phyloP scores from a whole-genome alignment of 1,140 invertebrate species.

The Charaxes varanes region DNA sequence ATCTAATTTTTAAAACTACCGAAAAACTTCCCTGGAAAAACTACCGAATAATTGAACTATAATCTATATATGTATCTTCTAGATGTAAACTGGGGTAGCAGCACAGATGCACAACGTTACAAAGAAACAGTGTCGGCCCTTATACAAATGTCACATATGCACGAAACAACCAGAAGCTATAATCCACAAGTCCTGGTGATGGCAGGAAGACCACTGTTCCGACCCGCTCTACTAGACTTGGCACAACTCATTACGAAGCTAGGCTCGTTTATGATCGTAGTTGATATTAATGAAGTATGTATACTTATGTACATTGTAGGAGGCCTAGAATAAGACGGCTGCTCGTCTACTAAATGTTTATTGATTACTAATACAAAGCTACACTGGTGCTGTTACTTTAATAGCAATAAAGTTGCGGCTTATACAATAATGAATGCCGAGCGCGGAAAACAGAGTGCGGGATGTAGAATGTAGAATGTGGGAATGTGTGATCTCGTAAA shows the following conservation, averaged over 20 bases:
- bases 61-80: conserved; percentile 24
- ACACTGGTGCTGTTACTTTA: too few species aligned
- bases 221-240: conserved; percentile 91
- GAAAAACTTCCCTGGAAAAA: neutral
- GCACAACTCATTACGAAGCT: conserved; percentile 92
- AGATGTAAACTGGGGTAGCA: conserved; percentile 98
- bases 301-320: too few species aligned
- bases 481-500: too few species aligned
- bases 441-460: too few species aligned
- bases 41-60: too few species aligned
- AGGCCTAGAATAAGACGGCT: too few species aligned
- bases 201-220: conserved; percentile 82
- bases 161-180: conserved; percentile 95
- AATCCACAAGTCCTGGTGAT: conserved; percentile 91
- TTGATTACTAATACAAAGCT: too few species aligned
- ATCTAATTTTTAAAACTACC: neutral
- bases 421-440: too few species aligned
- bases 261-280: conserved; percentile 90
- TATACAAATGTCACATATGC: conserved; percentile 79
- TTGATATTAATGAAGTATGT: conserved; percentile 84
- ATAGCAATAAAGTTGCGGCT: too few species aligned
- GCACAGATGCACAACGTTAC: conserved; percentile 94
- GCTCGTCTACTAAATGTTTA: too few species aligned
- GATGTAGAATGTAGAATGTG: too few species aligned
- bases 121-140: conserved; percentile 78